These are phyloP conservation scores for Temnothorax curvispinosus DNA, from an alignment of 1,140 invertebrate genomes.

Conservation along the genomic window DNA sequence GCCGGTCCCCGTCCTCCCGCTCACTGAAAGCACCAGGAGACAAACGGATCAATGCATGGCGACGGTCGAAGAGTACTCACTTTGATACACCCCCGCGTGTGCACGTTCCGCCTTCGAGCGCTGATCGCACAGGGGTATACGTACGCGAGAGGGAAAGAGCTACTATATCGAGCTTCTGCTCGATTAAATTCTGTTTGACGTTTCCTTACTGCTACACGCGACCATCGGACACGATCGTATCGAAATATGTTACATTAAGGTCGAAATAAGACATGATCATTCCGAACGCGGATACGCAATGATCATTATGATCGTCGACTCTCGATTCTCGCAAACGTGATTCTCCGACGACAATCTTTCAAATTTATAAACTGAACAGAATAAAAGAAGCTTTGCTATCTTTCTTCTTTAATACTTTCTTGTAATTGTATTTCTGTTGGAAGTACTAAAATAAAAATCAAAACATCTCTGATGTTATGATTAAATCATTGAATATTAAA, in stretches of 20 bases:
- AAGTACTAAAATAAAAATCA: not conserved
- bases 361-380: not conserved
- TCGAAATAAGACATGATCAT: not conserved
- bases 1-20: constrained; percentile 79
- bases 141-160: not conserved
- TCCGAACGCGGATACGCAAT: not conserved
- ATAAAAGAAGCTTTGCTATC: not conserved
- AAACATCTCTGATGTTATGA: not conserved
- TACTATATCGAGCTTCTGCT: not conserved
- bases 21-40: constrained; percentile 78
- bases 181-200: not conserved
- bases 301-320: not conserved
- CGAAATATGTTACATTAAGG: not conserved
- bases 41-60: constrained; percentile 50
- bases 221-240: not conserved
- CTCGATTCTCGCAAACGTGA: not conserved
- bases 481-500: not conserved
- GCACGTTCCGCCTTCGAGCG: not conserved
- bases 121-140: not conserved
- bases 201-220: not conserved
- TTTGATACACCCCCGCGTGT: not conserved
- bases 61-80: not conserved
- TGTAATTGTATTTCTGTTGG: too few species aligned
- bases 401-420: not conserved
- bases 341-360: not conserved